These are phyloP conservation scores for Spongilla lacustris DNA, from an alignment of 37 sponge, comb jelly and placozoan species.

Conservation along the genomic window DNA sequence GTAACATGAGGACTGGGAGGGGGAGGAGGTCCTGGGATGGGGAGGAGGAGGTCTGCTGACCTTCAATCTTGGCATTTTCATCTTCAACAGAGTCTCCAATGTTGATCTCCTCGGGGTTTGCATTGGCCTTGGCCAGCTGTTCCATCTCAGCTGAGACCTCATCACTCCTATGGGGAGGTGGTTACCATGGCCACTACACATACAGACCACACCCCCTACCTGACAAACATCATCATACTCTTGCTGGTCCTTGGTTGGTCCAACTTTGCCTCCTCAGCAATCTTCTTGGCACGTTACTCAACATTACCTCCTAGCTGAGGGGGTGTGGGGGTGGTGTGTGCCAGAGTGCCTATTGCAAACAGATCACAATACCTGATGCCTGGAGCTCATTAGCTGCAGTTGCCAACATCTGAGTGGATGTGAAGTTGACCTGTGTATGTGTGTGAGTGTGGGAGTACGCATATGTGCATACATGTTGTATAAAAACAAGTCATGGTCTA, in stretches of 20 bases:
- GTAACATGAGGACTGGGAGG: too few relatives aligned
- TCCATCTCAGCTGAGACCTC: slow-evolving; percentile 83
- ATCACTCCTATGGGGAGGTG: slow-evolving; percentile 49
- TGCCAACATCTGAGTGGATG: slow-evolving; percentile 94
- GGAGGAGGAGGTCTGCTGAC: not conserved
- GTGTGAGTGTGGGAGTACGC: too few relatives aligned
- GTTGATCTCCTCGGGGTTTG: slow-evolving; percentile 93
- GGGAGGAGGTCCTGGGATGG: too few relatives aligned
- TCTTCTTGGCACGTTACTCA: slow-evolving; percentile 73
- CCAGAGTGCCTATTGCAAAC: not conserved
- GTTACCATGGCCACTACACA: not conserved
- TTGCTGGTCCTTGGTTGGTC: slow-evolving; percentile 68
- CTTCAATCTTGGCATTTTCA: slow-evolving; percentile 54
- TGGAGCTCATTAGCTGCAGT: slow-evolving; percentile 38
- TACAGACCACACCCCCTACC: slow-evolving; percentile 42
- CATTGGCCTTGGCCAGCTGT: slow-evolving; percentile 51
- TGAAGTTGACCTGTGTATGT: slow-evolving; percentile 86
- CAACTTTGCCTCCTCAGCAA: slow-evolving; percentile 76
- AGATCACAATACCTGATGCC: too few relatives aligned
- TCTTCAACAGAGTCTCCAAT: slow-evolving; percentile 86
- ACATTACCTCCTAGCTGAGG: slow-evolving; percentile 48
- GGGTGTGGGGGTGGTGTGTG: not conserved
- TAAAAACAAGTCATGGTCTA: not conserved
- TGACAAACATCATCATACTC: slow-evolving; percentile 75
- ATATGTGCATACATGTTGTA: not conserved